Evolutionary conservation across 2,888 invertebrate species (phyloP).

Genomic region (Tenthredo scrophulariae): DNA sequence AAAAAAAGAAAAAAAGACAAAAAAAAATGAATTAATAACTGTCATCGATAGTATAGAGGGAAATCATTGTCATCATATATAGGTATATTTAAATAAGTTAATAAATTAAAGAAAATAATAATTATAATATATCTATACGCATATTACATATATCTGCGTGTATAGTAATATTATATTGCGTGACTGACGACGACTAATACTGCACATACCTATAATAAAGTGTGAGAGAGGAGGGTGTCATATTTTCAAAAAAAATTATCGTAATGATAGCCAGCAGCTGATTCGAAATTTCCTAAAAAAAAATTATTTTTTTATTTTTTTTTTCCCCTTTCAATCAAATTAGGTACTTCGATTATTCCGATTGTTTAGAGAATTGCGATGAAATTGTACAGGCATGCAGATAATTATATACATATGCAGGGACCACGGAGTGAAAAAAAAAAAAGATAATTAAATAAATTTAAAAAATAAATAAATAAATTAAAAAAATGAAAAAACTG

Average conservation of each 20-base stretch:
- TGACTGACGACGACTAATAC: not conserved
- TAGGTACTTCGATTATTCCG: not conserved
- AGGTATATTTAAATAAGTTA: not conserved
- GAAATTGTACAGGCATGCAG: not conserved
- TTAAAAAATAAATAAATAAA: not conserved
- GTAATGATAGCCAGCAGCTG: not conserved
- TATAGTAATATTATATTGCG: not conserved
- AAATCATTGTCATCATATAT: not conserved
- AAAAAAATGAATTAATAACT: not conserved
- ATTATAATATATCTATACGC: not conserved
- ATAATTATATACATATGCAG: not conserved
- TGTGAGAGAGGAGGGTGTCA: conserved; percentile 2
- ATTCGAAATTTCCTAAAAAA: not conserved
- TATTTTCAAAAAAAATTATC: not conserved
- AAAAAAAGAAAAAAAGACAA: not conserved
- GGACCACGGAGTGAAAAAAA: not conserved
- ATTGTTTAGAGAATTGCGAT: not conserved
- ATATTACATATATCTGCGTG: not conserved
- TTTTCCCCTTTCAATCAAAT: not conserved
- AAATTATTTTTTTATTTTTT: not conserved
- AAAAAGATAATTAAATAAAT: not conserved
- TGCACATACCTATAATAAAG: not conserved
- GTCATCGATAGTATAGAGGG: not conserved
- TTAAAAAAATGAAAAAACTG: not conserved
- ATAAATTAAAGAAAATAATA: not conserved